Evolutionary conservation across 1,140 invertebrate species (phyloP), one percentile per base, ranked within the genome.

Genomic region (Halictus rubicundus): DNA sequence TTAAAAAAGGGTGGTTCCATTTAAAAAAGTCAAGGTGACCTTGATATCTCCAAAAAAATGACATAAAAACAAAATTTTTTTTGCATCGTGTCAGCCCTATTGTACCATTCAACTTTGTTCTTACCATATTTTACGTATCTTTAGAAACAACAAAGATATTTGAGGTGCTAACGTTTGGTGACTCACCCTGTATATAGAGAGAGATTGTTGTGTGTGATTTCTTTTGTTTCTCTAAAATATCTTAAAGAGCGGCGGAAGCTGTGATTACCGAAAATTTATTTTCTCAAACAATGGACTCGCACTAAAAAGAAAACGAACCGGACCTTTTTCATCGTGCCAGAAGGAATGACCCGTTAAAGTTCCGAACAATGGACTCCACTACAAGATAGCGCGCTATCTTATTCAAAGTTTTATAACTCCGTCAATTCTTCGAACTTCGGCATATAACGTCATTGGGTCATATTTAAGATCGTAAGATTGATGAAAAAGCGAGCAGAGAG

Each of bases 321-420:
- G 1, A 2, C 21, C 9, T 57, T 57, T 57, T n/a, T n/a, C 21
- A 21, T 0, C 54, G 54, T 57, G 54, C 19, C 54, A 57, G 54
- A 21, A 9, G 49, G 49, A 52, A 52, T n/a, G 19, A 57, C 54
- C n/a, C n/a, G 19, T n/a, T 9, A n/a, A 57, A 57, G 54, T 57
- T 57, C 54, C 21, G 54, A 57, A 57, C 54, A 57, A 57, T 57
- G n/a, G 54, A 57, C 54, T 57, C n/a, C 2, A 9, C 54, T n/a
- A 57, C 54, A 57, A n/a, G 54, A n/a, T 57, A 57, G 54, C 19
- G 54, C 7, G 7, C 54, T 57, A 57, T n/a, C 54, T 57, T 57
- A 57, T 57, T n/a, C 54, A n/a, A 57, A 57, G 54, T 57, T 57
- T 57, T 57, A 57, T 57, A 57, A 57, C 21, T 57, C n/a, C n/a